A percentile compares a stretch with the other conserved stretches of the same genome.
Conservation (phyloP, 2,113 vertebrate genomes). For the Microtus pennsylvanicus region DNA sequence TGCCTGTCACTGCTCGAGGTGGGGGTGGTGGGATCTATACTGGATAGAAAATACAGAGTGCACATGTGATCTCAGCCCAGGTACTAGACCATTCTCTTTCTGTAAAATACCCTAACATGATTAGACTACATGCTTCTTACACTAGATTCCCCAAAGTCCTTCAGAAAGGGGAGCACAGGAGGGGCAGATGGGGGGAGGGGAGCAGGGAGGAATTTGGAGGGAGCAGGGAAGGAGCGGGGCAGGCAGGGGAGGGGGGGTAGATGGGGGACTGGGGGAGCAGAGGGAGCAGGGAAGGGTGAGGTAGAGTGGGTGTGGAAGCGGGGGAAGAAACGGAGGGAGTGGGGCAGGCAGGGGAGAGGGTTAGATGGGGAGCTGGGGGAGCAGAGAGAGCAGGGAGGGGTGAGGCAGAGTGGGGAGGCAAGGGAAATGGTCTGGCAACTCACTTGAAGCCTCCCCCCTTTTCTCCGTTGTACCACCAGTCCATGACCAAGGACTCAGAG, state of each 20-base stretch:
- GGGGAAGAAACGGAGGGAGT: background rate
- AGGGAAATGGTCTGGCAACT: background rate
- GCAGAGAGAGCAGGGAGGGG: fast-evolving
- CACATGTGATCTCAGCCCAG: background rate
- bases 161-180: background rate
- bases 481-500: constrained; percentile 84
- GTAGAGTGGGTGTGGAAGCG: background rate
- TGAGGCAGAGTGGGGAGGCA: background rate
- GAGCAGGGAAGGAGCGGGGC: background rate
- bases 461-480: constrained; percentile 83
- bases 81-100: background rate
- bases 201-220: too few relatives aligned
- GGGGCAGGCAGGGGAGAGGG: background rate
- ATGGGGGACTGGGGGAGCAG: too few relatives aligned
- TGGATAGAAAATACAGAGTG: background rate
- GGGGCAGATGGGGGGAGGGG: too few relatives aligned
- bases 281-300: background rate
- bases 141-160: background rate
- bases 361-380: too few relatives aligned
- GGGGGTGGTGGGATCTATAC: fast-evolving
- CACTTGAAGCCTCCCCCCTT: constrained; percentile 81
- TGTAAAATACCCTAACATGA: background rate
- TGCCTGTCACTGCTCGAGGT: background rate
- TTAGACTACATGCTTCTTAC: background rate
- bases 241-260: background rate